Conservation (phyloP, 2,888 invertebrate species). For the Lochmaea crataegi region DNA sequence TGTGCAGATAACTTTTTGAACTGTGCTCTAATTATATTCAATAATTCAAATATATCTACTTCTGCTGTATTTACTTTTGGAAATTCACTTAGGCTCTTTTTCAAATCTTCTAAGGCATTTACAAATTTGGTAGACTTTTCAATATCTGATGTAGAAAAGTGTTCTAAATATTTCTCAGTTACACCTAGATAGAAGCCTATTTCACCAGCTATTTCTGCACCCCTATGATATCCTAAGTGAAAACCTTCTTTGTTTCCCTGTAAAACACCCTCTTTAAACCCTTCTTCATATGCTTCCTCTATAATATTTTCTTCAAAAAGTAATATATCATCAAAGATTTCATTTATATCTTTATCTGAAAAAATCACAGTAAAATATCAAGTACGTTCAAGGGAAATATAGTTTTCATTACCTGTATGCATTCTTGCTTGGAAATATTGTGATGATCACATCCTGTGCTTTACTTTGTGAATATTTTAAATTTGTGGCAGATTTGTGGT, state of each 20-base stretch:
- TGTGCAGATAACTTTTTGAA: conserved; percentile 78
- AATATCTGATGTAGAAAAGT: conserved; percentile 52
- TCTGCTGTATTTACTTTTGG: conserved; percentile 74
- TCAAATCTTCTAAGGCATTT: conserved; percentile 69
- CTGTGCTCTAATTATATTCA: conserved; percentile 74
- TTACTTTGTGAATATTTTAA: background rate
- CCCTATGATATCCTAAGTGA: conserved; percentile 82
- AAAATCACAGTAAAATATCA: conserved; percentile 1
- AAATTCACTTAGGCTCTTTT: conserved; percentile 66
- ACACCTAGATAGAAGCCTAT: conserved; percentile 80
- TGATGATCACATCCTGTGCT: background rate
- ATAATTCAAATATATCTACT: conserved; percentile 72
- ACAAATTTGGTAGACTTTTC: conserved; percentile 68
- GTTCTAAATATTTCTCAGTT: conserved; percentile 62
- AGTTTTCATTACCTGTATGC: conserved; percentile 5
- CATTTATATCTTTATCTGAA: conserved; percentile 75
- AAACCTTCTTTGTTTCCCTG: conserved; percentile 77
- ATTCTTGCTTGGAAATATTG: background rate
- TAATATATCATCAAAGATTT: conserved; percentile 77
- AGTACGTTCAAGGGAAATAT: background rate
- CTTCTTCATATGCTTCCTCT: conserved; percentile 75
- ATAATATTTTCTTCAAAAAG: conserved; percentile 76
- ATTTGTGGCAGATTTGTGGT: background rate
- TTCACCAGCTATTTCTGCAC: conserved; percentile 80
- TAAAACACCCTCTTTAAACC: conserved; percentile 71